Evolutionary conservation across 2,113 vertebrate genomes (phyloP), one percentile per base, ranked within the genome.

Genomic region (Podarcis cretensis): DNA sequence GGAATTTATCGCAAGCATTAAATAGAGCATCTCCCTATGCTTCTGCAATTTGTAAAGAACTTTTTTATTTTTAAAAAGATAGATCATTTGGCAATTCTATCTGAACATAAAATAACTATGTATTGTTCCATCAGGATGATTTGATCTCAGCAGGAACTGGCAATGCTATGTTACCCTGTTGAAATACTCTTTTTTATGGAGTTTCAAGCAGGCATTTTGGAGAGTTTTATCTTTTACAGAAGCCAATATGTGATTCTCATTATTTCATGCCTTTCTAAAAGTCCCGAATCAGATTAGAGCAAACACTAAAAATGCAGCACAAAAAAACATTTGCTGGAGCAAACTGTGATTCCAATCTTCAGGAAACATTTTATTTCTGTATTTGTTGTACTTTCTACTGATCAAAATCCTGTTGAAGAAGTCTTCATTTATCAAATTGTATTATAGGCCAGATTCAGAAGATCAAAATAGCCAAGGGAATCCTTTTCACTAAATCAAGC

Each of bases 11-110:
- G 71, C 0, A 0, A 0, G 0, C 5, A 37, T 57, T 71, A 48
- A 71, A 43, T 0, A 0, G 83, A 82, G 8, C 1, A 7, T 81
- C n/a, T 59, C 0, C 0, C 27, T 84, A 48, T 27, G 32, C 43
- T 77, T 75, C 32, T 0, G 0, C 23, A 82, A 40, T 35, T 18
- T 21, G 12, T 0, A 0, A 82, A 57, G 43, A 12, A 30, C 25
- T 20, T 9, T 54, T 83, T 77, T 86, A 18, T 68, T 81, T 79
- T 85, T 74, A 57, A 54, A 84, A 74, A 74, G 54, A 59, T 74
- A 54, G 6, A 2, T 75, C 7, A 37, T 84, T 10, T 20, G 54
- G 2, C 37, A 37, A 80, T 40, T 18, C 37, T 66, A 12, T 1
- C 14, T 73, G 63, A 82, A 23, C 25, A 20, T 80, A 71, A 37